These are phyloP conservation scores for Hedychridium roseum DNA, from an alignment of 2,888 invertebrate species.

Conservation along the genomic window DNA sequence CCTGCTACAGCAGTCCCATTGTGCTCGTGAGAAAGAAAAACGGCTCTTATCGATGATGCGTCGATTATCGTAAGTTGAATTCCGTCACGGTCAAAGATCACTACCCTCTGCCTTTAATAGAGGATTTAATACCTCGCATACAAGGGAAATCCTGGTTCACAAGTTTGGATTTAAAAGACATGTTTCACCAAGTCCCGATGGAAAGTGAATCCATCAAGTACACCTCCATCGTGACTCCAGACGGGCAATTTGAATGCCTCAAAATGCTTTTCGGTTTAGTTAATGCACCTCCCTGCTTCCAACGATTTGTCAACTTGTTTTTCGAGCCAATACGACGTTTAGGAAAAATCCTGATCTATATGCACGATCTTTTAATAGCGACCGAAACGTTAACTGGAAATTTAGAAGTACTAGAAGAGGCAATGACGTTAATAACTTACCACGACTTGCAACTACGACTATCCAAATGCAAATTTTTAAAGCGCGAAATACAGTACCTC, in stretches of 20 bases:
- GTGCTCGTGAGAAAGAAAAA: constrained; percentile 9
- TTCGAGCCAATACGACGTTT: constrained; percentile 3
- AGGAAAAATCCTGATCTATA: constrained; percentile 2
- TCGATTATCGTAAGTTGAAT: too few relatives aligned
- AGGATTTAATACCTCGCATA: too few relatives aligned
- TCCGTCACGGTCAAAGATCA: too few relatives aligned
- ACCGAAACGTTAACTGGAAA: constrained; percentile 10
- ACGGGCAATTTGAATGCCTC: too few relatives aligned
- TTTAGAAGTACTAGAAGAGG: constrained; percentile 6
- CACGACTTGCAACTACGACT: constrained; percentile 14
- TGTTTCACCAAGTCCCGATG: constrained; percentile 10
- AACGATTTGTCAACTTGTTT: too few relatives aligned
- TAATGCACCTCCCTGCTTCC: too few relatives aligned
- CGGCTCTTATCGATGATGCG: constrained; percentile 2
- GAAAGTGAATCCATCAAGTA: constrained; percentile 9
- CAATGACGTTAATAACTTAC: constrained; percentile 10
- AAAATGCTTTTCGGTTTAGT: too few relatives aligned
- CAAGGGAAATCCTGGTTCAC: too few relatives aligned
- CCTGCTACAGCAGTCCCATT: constrained; percentile 11
- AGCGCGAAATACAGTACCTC: constrained; percentile 9
- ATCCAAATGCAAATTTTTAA: constrained; percentile 20
- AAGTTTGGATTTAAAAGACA: constrained; percentile 10
- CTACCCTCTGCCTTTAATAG: too few relatives aligned
- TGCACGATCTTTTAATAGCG: constrained; percentile 16
- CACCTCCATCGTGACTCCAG: constrained; percentile 15